These are phyloP conservation scores for Cephus runcator DNA, from an alignment of 2,888 invertebrate genomes.

Conservation along the genomic window DNA sequence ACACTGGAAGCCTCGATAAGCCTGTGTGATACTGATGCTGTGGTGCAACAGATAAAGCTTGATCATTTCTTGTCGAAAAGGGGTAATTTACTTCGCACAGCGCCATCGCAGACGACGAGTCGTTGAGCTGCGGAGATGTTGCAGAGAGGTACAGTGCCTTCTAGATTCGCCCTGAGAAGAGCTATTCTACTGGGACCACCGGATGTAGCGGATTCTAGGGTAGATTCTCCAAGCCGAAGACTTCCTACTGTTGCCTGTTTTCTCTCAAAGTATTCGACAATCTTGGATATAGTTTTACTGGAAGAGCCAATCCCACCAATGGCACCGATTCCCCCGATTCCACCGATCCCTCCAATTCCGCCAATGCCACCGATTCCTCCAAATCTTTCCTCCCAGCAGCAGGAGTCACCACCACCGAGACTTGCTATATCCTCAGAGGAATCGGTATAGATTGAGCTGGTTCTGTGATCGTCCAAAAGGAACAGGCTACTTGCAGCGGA, in stretches of 20 bases:
- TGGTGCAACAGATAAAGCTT: background rate
- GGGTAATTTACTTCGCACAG: slow-evolving; percentile 85
- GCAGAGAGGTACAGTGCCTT: slow-evolving; percentile 65
- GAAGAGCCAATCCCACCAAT: slow-evolving; percentile 37
- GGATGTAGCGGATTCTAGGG: slow-evolving; percentile 46
- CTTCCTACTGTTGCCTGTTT: slow-evolving; percentile 67
- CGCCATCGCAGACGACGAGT: slow-evolving; percentile 85
- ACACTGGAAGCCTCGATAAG: background rate
- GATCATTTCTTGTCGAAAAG: slow-evolving; percentile 81
- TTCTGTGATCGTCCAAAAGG: slow-evolving; percentile 73
- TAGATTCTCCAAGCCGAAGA: slow-evolving; percentile 50
- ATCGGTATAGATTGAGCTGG: slow-evolving; percentile 87
- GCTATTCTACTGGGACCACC: slow-evolving; percentile 52
- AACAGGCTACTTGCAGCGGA: slow-evolving; percentile 70
- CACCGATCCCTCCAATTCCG: slow-evolving; percentile 44
- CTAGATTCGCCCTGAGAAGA: slow-evolving; percentile 57
- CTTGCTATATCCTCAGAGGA: slow-evolving; percentile 88
- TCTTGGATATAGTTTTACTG: slow-evolving; percentile 75
- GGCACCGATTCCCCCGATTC: slow-evolving; percentile 69
- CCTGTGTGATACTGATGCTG: background rate
- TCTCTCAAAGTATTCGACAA: slow-evolving; percentile 89
- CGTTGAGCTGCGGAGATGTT: slow-evolving; percentile 71
- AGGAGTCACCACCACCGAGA: slow-evolving; percentile 79
- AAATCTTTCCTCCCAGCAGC: slow-evolving; percentile 76
- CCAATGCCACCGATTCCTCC: slow-evolving; percentile 66